Percentiles rank a stretch among this genome's conserved stretches.
Conservation (phyloP, 2,113 vertebrate genomes). For the Lophochroa leadbeateri region DNA sequence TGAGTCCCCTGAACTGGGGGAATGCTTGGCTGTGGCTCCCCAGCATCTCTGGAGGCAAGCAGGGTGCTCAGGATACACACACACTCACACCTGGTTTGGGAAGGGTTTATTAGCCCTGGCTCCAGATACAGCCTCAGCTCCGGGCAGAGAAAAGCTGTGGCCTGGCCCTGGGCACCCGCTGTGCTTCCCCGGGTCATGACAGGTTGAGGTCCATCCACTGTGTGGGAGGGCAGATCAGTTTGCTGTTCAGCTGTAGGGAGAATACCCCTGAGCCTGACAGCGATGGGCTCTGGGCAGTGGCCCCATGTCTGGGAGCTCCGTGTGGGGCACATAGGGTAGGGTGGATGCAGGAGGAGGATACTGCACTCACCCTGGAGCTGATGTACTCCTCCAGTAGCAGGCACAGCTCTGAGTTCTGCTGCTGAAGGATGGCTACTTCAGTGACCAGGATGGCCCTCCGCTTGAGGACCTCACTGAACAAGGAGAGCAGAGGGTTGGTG, state of each 20-base stretch:
- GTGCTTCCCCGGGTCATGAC: rapidly evolving
- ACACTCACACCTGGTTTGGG: background rate
- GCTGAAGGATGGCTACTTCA: background rate
- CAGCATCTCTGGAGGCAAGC: background rate
- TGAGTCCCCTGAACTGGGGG: rapidly evolving
- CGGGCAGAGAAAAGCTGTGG: background rate
- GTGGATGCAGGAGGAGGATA: background rate
- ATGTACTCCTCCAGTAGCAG: background rate
- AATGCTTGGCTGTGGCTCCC: rapidly evolving
- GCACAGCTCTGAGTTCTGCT: constrained; percentile 20
- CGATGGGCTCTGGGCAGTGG: rapidly evolving
- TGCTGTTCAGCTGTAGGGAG: background rate
- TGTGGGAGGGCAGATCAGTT: rapidly evolving
- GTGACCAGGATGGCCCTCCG: background rate
- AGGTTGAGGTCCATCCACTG: rapidly evolving
- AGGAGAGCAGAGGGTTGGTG: background rate
- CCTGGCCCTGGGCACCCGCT: background rate
- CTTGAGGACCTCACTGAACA: background rate
- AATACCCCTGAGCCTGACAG: background rate
- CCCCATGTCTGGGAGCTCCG: background rate
- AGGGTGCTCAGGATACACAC: background rate
- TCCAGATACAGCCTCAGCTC: background rate
- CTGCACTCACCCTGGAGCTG: background rate
- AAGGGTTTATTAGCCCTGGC: background rate
- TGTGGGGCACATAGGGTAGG: rapidly evolving